Base-by-base conservation (phyloP, 1,140 invertebrate species). In the Whitmania pigra region DNA sequence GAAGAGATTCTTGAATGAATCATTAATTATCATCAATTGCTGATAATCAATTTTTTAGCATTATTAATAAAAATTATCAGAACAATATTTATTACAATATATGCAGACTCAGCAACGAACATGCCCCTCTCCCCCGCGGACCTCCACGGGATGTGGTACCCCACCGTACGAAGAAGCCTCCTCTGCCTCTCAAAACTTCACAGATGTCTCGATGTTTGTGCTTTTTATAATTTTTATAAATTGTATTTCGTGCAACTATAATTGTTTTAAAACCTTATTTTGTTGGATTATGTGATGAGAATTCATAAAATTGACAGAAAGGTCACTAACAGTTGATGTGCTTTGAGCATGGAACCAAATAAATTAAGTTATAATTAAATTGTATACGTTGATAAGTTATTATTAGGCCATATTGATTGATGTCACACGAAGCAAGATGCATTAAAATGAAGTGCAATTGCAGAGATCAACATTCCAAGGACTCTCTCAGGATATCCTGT, bases 131-230 rank as follows among this genome's bases (percentile, higher is more conserved):
- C 92, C 0, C 92, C 93, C 0, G 94, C 94, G 29, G 95, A 99
- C 85, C 83, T 97, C 13, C 96, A 99, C 83, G 96, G 95, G 0
- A 96, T 99, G 93, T 99, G 96, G 96, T 99, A 97, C 84, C 96
- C 96, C 0, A 95, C 92, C 0, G 93, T 99, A 0, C 85, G 95
- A 20, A 84, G 96, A 68, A 96, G 95, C 0, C 81, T 99, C 13
- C 90, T 97, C 31, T 97, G 94, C 78, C 83, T 99, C 2, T 97
- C 94, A 0, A 89, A 97, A 75, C 84, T 99, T 0, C 97, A 96
- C 82, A 86, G 94, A 71, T 98, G 94, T 81, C 87, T 99, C 9
- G 95, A 98, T 83, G 85, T 86, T 77, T 83, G 84, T 80, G 66
- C n/a, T 43, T 17, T 74, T 76, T 74, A 40, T 67, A 31, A 55